Conservation (phyloP, 2,888 invertebrate genomes). For the Nomada hirtipes region DNA sequence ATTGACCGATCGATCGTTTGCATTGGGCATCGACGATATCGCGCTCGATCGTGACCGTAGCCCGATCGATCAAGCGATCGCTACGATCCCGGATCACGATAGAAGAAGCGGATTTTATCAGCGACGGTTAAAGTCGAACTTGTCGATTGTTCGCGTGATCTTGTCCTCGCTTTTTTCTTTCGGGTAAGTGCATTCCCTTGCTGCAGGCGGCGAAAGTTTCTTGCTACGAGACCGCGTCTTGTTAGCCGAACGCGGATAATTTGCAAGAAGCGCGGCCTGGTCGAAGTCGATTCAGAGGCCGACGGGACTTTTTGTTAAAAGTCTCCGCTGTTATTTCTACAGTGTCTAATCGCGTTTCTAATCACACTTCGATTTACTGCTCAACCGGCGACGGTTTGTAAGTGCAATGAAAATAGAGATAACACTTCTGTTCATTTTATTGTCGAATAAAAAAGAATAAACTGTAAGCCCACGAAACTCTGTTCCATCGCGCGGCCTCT, state of each 20-base stretch:
- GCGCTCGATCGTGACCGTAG: conserved; percentile 59
- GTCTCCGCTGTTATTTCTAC: not conserved
- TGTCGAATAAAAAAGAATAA: too few relatives aligned
- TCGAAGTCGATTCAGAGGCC: not conserved
- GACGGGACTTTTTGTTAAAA: not conserved
- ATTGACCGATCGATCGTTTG: conserved; percentile 62
- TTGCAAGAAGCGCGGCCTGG: conserved; percentile 8
- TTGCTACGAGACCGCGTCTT: conserved; percentile 17
- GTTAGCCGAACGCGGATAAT: conserved; percentile 10
- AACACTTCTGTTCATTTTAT: too few relatives aligned
- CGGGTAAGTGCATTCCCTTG: conserved; percentile 28
- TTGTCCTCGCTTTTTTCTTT: conserved; percentile 14
- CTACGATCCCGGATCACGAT: conserved; percentile 45
- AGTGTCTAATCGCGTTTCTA: too few relatives aligned
- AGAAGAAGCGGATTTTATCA: conserved; percentile 63
- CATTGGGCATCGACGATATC: conserved; percentile 51
- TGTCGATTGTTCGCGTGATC: conserved; percentile 64
- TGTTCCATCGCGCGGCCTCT: too few relatives aligned
- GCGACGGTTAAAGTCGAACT: conserved; percentile 41
- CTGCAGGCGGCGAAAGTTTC: conserved; percentile 18
- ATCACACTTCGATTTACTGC: too few relatives aligned
- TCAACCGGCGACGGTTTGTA: too few relatives aligned
- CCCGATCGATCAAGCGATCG: conserved; percentile 63
- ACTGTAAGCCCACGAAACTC: too few relatives aligned
- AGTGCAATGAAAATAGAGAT: too few relatives aligned